Percentiles rank a stretch among this genome's conserved stretches.
These are phyloP conservation scores for Nebria salina DNA, from an alignment of 2,888 invertebrate species.

Conservation along the genomic window DNA sequence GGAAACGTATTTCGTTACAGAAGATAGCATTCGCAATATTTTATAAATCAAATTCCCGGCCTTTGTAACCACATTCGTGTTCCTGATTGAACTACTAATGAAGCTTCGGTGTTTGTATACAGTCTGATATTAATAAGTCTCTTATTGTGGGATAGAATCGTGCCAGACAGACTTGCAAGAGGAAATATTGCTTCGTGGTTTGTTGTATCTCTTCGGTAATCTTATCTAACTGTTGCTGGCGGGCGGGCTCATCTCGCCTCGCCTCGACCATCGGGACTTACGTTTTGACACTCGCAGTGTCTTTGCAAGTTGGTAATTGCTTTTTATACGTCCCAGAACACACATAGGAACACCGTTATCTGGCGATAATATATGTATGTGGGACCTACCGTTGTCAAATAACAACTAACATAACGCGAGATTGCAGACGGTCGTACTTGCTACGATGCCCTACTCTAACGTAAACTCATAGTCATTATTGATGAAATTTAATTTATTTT, in stretches of 20 bases:
- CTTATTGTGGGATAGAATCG: background rate
- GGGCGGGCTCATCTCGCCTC: conserved; percentile 53
- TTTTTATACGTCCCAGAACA: conserved; percentile 54
- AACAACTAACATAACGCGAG: conserved; percentile 15
- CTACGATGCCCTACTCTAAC: background rate
- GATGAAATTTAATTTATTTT: conserved; percentile 7
- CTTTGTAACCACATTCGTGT: background rate
- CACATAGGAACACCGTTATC: conserved; percentile 41
- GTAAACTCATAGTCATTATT: conserved; percentile 32
- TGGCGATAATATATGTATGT: conserved; percentile 37
- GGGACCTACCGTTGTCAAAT: conserved; percentile 34
- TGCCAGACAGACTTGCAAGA: background rate
- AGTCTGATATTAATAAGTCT: background rate
- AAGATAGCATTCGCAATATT: background rate
- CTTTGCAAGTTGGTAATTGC: conserved; percentile 54
- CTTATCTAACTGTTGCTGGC: conserved; percentile 46
- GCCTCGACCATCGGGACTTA: conserved; percentile 57
- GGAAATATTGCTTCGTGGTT: conserved; percentile 45
- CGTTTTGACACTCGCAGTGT: conserved; percentile 56
- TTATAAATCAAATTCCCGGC: background rate
- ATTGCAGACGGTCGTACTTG: background rate
- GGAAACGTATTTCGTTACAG: background rate
- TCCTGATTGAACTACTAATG: background rate
- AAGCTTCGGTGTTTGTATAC: background rate
- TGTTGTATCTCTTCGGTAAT: conserved; percentile 52